phyloP scores from a whole-genome alignment of 2,888 invertebrate genomes.

The Drosophila anomelani region DNA sequence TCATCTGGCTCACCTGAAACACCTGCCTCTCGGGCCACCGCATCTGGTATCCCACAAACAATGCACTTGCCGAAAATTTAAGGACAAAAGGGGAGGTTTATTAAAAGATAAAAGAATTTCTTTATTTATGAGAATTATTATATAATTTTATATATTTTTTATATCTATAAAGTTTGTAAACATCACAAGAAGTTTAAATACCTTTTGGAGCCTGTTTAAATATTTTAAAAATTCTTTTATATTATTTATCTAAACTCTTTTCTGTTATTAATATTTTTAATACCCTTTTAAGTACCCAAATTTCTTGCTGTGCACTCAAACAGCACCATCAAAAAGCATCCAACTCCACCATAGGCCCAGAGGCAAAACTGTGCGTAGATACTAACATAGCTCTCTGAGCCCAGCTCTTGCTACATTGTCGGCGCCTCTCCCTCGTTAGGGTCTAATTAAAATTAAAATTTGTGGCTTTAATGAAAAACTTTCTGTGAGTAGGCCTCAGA shows the following conservation, averaged over 20 bases:
- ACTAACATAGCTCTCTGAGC: background rate
- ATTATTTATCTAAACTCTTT: background rate
- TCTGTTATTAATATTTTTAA: background rate
- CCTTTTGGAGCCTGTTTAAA: no score
- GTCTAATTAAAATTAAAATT: constrained; percentile 80
- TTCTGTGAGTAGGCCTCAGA: constrained; percentile 55
- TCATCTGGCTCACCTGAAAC: constrained; percentile 23
- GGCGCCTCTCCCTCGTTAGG: constrained; percentile 69
- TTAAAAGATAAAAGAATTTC: no score
- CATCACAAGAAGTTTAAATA: no score
- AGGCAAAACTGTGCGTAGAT: constrained; percentile 24
- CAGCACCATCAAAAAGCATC: constrained; percentile 22
- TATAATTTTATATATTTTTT: background rate
- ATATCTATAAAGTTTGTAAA: background rate
- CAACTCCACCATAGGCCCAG: constrained; percentile 33
- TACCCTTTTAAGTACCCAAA: accelerated
- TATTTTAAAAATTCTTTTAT: no score
- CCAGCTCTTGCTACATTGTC: constrained; percentile 38
- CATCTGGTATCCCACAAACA: background rate
- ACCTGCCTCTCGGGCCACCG: constrained; percentile 13
- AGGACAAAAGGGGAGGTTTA: background rate
- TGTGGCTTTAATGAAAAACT: constrained; percentile 74
- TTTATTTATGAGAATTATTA: background rate
- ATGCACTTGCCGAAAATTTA: constrained; percentile 14
- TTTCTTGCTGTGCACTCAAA: constrained; percentile 6